Base-by-base conservation (phyloP, 2,888 invertebrate genomes). In the Pristionchus japonicus region DNA sequence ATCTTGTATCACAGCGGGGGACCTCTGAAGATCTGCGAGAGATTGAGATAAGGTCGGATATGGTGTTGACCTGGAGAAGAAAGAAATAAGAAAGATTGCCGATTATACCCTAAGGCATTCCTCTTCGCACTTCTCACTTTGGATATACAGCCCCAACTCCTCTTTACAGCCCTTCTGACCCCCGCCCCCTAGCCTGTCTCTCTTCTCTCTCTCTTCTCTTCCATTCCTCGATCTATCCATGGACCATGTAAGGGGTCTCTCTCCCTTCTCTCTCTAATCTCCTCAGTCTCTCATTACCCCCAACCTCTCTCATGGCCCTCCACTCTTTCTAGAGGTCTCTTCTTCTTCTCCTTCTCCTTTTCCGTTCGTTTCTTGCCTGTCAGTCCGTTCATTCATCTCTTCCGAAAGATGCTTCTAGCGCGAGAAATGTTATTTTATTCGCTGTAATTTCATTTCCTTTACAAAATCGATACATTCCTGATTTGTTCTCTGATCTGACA, bases 191-290 rank as follows among this genome's bases (percentile, higher is more conserved):
- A 70, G 70, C 70, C 77, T n/a, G 23, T 43, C 77, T 77, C 77
- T 4, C 57, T 57, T 20, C n/a, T 20, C 70, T 74, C 40, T 27
- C 70, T 74, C 70, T n/a, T n/a, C 74, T 23, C n/a, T 23, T 4
- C 43, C 77, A 77, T 77, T 77, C 77, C 77, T 77, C 77, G 77
- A 77, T 77, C 77, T 40, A 43, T 43, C 40, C 77, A 77, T 77
- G 77, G 77, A 43, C 77, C 37, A 13, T 77, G 17, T 34, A 77
- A 27, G 77, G 77, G 43, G 43, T 27, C 70, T 20, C 37, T 6
- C 27, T 57, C 57, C 57, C 37, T 20, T 20, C 40, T 37, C 74
- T 77, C 77, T 77, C 77, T 47, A 77, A 43, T 77, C 77, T 27
- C 20, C 77, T 11, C 77, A 27, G 27, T 77, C 77, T 43, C 77